These are phyloP conservation scores for Poecilia gillii DNA, from an alignment of 2,797 vertebrate genomes.

Conservation along the genomic window DNA sequence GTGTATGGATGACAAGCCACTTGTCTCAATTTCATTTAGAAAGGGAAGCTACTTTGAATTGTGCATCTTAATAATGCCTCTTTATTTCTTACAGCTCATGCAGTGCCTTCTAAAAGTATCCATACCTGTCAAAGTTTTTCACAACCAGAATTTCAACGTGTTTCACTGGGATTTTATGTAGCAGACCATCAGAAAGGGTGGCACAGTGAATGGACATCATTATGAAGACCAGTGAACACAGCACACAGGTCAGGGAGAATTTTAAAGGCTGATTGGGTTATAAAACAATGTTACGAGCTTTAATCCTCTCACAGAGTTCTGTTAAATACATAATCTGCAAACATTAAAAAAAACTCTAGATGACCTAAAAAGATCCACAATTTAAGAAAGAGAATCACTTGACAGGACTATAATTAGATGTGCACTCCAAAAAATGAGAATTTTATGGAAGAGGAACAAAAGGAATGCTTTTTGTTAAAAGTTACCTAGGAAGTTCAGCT, in stretches of 20 bases:
- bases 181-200: background rate
- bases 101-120: background rate
- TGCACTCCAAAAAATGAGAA: background rate
- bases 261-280: background rate
- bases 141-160: background rate
- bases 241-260: background rate
- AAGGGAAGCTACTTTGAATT: constrained; percentile 4
- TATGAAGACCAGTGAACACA: background rate
- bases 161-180: background rate
- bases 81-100: constrained; percentile 1
- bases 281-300: background rate
- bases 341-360: background rate
- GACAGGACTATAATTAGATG: background rate
- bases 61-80: constrained; percentile 5
- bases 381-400: background rate
- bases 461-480: background rate
- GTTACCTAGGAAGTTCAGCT: background rate
- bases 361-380: background rate
- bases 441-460: background rate
- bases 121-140: background rate
- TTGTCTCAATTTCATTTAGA: constrained; percentile 19
- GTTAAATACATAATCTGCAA: background rate
- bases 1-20: constrained; percentile 24
- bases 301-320: background rate
- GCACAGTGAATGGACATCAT: background rate